Conservation (phyloP, 2,797 vertebrate genomes). For the Poeciliopsis paucimaculata region DNA sequence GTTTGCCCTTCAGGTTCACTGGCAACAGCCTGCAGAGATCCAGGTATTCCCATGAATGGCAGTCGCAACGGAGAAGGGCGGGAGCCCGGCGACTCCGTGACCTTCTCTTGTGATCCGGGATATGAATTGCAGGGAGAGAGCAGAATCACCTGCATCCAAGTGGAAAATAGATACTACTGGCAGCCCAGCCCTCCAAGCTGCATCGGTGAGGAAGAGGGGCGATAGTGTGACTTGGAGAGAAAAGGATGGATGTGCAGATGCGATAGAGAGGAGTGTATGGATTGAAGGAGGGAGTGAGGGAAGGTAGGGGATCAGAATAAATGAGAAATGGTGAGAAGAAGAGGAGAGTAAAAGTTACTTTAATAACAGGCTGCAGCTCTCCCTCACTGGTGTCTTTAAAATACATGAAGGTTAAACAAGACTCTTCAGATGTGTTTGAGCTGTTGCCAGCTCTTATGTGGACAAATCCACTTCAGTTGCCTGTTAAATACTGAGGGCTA, state of each 20-base stretch:
- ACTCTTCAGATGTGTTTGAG: constrained; percentile 45
- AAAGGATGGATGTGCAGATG: constrained; percentile 18
- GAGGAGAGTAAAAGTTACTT: constrained; percentile 30
- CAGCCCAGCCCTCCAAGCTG: constrained; percentile 96
- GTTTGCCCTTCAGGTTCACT: constrained; percentile 86
- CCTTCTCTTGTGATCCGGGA: constrained; percentile 95
- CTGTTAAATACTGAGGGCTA: constrained; percentile 40
- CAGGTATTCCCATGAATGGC: constrained; percentile 96
- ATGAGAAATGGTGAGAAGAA: constrained; percentile 30
- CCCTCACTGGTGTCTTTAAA: constrained; percentile 40
- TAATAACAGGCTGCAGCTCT: constrained; percentile 47
- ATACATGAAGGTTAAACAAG: constrained; percentile 49
- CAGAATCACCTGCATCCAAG: constrained; percentile 98
- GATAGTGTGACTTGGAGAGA: constrained; percentile 28
- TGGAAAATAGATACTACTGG: constrained; percentile 99
- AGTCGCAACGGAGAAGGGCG: constrained; percentile 96
- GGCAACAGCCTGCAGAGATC: constrained; percentile 95
- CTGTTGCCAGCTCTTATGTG: constrained; percentile 50
- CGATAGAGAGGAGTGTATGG: constrained; percentile 27
- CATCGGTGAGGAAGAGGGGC: constrained; percentile 87
- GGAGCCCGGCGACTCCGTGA: constrained; percentile 93
- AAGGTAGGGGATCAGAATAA: constrained; percentile 31
- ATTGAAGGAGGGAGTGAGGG: constrained; percentile 29
- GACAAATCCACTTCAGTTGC: constrained; percentile 52
- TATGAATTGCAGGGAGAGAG: constrained; percentile 96